Evolutionary conservation across 2,888 invertebrate genomes (phyloP).

Genomic region (Yponomeuta malinellus): DNA sequence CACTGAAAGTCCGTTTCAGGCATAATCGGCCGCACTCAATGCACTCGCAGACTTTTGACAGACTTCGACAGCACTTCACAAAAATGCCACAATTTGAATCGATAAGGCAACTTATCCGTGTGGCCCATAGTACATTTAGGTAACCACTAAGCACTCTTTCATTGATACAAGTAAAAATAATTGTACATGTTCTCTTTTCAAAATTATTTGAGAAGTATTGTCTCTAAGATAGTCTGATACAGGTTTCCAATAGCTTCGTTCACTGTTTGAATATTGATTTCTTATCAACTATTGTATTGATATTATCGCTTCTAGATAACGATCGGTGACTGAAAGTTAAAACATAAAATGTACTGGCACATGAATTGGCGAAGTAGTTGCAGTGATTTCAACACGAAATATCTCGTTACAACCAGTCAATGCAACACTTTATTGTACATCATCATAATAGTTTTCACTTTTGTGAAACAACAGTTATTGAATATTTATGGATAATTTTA

Average conservation of each 20-base stretch:
- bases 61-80: background rate
- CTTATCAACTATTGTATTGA: background rate
- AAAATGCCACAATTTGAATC: background rate
- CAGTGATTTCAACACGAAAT: background rate
- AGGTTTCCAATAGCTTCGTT: background rate
- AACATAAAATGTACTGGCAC: background rate
- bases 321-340: background rate
- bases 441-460: background rate
- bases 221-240: background rate
- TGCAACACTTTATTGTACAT: background rate
- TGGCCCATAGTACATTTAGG: background rate
- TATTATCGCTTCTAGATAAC: background rate
- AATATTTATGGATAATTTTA: background rate
- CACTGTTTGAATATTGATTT: background rate
- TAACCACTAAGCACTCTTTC: background rate
- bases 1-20: slow-evolving; percentile 46
- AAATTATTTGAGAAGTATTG: background rate
- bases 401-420: background rate
- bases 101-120: background rate
- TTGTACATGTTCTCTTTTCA: background rate
- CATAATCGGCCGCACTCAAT: slow-evolving; percentile 8
- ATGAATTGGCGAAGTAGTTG: background rate
- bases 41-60: no score
- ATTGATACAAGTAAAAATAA: background rate
- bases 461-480: background rate